A percentile compares a stretch with the other conserved stretches of the same genome.
Evolutionary conservation across 2,797 vertebrate species (phyloP).

Genomic region (Argyrosomus regius): DNA sequence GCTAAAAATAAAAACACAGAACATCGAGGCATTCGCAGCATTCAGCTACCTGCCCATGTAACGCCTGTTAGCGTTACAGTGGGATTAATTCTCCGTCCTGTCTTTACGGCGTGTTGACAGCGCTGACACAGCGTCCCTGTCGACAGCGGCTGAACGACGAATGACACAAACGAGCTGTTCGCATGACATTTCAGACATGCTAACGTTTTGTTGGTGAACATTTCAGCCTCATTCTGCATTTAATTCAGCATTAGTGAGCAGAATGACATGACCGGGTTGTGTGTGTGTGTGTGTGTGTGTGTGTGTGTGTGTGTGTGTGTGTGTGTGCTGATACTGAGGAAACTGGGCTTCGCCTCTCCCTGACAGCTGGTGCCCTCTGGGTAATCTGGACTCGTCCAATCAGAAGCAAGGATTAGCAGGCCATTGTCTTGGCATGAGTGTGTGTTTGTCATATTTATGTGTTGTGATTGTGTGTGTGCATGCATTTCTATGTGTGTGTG

Average conservation of each 20-base stretch:
- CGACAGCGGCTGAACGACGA: constrained; percentile 49
- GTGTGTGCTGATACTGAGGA: constrained; percentile 66
- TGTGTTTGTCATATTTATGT: constrained; percentile 47
- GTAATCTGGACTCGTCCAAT: constrained; percentile 86
- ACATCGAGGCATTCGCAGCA: constrained; percentile 6
- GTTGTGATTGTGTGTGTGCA: constrained; percentile 26
- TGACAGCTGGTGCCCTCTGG: constrained; percentile 88
- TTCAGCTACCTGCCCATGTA: constrained; percentile 45
- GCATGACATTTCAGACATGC: not conserved
- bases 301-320: constrained; percentile 36
- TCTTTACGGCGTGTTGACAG: constrained; percentile 66
- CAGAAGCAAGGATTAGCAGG: constrained; percentile 84
- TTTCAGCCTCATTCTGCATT: constrained; percentile 24
- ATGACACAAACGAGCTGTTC: constrained; percentile 19
- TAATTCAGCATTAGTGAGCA: constrained; percentile 22
- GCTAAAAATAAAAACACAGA: constrained; percentile 45
- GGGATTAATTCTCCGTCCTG: constrained; percentile 56
- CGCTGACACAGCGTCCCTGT: constrained; percentile 16
- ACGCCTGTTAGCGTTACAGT: constrained; percentile 34
- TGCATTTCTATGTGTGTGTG: constrained; percentile 15
- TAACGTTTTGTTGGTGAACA: not conserved
- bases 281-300: constrained; percentile 15
- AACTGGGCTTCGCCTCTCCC: constrained; percentile 79
- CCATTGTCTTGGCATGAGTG: constrained; percentile 83
- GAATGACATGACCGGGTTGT: constrained; percentile 10